Base-by-base conservation (phyloP, 2,888 invertebrate species). In the Cyclophora punctaria region DNA sequence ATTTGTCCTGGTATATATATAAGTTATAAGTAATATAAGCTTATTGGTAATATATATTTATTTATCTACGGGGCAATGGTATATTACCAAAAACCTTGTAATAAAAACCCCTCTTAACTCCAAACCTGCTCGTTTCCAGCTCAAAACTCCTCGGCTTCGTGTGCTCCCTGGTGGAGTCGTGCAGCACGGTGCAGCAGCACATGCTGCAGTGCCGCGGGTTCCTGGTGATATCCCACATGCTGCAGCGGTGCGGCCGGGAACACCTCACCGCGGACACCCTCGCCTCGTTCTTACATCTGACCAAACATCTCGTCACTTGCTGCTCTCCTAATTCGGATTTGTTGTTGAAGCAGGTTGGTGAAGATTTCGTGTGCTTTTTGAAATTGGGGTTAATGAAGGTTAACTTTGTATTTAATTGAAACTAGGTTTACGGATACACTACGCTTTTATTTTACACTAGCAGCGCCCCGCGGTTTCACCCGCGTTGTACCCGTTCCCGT, bases 151-250 rank as follows among this genome's bases (percentile, higher is more conserved):
- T 99, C 80, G 96, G 97, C 57, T 97, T 99, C 89, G 96, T 99
- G 69, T 98, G 98, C 82, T 98, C 98, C 74, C 90, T 99, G 75
- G 96, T 99, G 63, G 98, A 98, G 82, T 96, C 96, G 44, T 99
- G 98, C 64, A 95, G 96, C 75, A 98, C 98, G 42, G 98, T 99
- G 53, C 99, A 99, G 78, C 99, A 99, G 78, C 99, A 99, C 83
- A 97, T 99, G 95, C 96, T 98, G 80, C 99, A 99, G 83, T 98
- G 98, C 81, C 94, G 98, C 67, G 99, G 99, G 54, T 99, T 99
- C 87, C 92, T 99, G 69, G 98, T 99, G 59, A 98, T 99, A 79
- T 97, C 98, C 64, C 98, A 96, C 83, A 96, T 98, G 93, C 91
- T 99, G 69, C 97, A 98, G 82, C 92, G 97, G 67, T 97, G 96